Conservation (phyloP, 1,140 invertebrate species). For the Phymastichus coffea region DNA sequence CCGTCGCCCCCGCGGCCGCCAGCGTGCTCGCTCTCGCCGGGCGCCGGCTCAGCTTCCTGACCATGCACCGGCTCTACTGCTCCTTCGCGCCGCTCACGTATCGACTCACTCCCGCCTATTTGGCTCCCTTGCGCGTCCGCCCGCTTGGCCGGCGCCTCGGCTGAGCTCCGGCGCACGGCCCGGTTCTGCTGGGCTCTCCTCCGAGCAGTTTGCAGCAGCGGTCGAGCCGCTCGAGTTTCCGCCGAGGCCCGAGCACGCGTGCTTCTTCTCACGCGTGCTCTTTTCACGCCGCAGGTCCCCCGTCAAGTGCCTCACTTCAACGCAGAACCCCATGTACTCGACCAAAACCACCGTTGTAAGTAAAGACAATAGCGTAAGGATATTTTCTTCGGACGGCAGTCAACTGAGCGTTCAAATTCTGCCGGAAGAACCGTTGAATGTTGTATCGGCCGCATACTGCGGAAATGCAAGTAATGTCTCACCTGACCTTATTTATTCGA, state of each 20-base stretch:
- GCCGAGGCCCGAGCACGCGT: too few relatives aligned
- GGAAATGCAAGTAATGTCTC: slow-evolving; percentile 26
- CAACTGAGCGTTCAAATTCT: slow-evolving; percentile 34
- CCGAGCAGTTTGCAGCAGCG: too few relatives aligned
- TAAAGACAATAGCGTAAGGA: slow-evolving; percentile 30
- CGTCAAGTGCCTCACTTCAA: slow-evolving; percentile 24
- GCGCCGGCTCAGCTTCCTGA: slow-evolving; percentile 30
- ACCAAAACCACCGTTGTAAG: slow-evolving; percentile 29
- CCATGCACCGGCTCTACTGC: slow-evolving; percentile 33
- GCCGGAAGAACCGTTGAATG: slow-evolving; percentile 9
- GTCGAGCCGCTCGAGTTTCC: too few relatives aligned
- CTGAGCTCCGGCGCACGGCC: too few relatives aligned
- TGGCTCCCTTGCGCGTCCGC: too few relatives aligned
- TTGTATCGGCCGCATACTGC: slow-evolving; percentile 27
- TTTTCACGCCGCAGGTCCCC: too few relatives aligned
- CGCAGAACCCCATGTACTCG: slow-evolving; percentile 31
- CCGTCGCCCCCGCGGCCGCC: slow-evolving; percentile 19
- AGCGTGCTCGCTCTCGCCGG: slow-evolving; percentile 27
- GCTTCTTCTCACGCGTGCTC: too few relatives aligned
- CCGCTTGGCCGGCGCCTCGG: too few relatives aligned
- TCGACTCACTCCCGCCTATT: not conserved
- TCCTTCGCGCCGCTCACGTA: slow-evolving; percentile 38
- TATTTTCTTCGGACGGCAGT: slow-evolving; percentile 30
- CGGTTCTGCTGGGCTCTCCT: too few relatives aligned
- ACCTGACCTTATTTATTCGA: too few relatives aligned